Base-by-base conservation (phyloP, 2,797 vertebrate genomes). In the Arctocebus calabarensis region DNA sequence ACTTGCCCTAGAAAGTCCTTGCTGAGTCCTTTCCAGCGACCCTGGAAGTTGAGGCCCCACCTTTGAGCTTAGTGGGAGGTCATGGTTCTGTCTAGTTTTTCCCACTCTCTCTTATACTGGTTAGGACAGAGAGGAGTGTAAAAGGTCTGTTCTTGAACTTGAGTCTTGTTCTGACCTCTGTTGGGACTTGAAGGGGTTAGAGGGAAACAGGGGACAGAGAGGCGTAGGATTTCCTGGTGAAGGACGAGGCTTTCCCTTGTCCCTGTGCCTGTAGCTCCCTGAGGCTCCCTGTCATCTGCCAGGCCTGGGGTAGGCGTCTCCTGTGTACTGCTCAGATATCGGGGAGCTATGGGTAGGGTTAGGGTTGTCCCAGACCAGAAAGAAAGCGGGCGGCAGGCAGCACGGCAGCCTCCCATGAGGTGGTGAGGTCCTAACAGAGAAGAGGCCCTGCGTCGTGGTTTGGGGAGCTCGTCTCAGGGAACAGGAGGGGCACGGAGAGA, bases 271-370 rank as follows among this genome's bases (percentile, higher is more conserved):
- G 12, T 20, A 22, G 29, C 32, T 43, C 27, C 23, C 27, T 2
- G 37, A 32, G 10, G 16, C 8, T 16, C 73, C 17, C 43, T 5
- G 34, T 20, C 17, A 7, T 14, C 55, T 55, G 27, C 10, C 10
- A 10, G 34, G 20, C 64, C 9, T 34, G n/a, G 45, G 14, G 19
- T 45, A 13, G 85, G 57, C 0, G 3, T 64, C 57, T 48, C 70
- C 23, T 4, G 2, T 14, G 37, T 5, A 19, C 37, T 43, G 2
- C 3, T 7, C 48, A n/a, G 59, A 52, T 43, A 5, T 1, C 14
- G 27, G 23, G 11, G 19, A 19, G n/a, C 43, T 32, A 10, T 11
- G 8, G 32, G 40, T 40, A 13, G 45, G 40, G 40, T 14, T 23
- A 23, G 59, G 37, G 34, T 12, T 43, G 34, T 25, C 62, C 27